phyloP scores from a whole-genome alignment of 1,140 invertebrate genomes.

The Batillaria attramentaria region DNA sequence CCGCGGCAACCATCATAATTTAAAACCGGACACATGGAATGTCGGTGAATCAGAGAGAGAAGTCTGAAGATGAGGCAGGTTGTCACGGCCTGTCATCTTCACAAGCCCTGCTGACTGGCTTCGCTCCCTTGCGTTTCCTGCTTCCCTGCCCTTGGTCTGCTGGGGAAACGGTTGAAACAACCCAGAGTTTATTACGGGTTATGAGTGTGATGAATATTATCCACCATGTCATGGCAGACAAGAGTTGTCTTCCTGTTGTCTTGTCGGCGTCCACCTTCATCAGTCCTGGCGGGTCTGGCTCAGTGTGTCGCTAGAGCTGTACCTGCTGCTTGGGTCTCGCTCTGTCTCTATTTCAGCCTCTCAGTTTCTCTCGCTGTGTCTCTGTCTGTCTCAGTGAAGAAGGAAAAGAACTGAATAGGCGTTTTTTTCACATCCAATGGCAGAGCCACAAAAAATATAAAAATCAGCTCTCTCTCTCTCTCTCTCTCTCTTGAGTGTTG shows the following conservation, averaged over 20 bases:
- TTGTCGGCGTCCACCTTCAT: background rate
- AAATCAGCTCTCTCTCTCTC: no score
- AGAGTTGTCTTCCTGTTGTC: slow-evolving; percentile 4
- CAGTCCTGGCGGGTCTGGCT: background rate
- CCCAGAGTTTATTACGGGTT: background rate
- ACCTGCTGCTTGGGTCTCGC: background rate
- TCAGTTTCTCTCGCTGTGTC: slow-evolving; percentile 4
- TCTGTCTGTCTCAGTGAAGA: slow-evolving; percentile 3
- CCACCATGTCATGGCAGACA: background rate
- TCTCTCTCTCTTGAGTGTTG: no score
- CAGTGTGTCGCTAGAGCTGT: background rate
- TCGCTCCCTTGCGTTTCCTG: slow-evolving; percentile 9
- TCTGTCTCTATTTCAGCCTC: background rate
- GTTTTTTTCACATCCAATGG: no score
- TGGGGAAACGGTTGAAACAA: background rate
- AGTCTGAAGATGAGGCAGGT: slow-evolving; percentile 8
- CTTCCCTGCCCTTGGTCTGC: background rate
- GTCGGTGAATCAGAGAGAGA: no score
- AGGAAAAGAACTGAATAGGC: no score
- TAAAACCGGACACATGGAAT: no score
- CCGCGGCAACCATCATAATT: no score
- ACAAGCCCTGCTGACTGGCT: slow-evolving; percentile 16
- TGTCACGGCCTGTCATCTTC: slow-evolving; percentile 27
- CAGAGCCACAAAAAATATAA: no score
- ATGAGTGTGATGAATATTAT: slow-evolving; percentile 1